phyloP scores from a whole-genome alignment of 2,888 invertebrate species.

The Heterodera filipjevi region DNA sequence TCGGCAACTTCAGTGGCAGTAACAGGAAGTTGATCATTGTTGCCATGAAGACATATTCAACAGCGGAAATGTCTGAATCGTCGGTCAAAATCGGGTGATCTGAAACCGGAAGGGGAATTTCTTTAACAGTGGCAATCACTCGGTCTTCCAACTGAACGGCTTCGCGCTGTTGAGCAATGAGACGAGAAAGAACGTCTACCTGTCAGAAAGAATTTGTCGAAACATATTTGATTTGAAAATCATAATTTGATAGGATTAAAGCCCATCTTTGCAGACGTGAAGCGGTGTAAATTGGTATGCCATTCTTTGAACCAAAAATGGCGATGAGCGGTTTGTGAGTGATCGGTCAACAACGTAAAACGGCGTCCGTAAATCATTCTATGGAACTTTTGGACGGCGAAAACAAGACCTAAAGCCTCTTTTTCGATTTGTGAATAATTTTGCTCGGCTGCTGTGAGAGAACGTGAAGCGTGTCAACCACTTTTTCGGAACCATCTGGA shows the following conservation, averaged over 20 bases:
- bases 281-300: too few species aligned
- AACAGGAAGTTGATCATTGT: conserved; percentile 18
- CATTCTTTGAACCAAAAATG: conserved; percentile 47
- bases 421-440: conserved; percentile 54
- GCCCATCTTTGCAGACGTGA: conserved; percentile 60
- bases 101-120: background rate
- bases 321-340: conserved; percentile 64
- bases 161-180: background rate
- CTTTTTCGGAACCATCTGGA: conserved; percentile 54
- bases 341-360: conserved; percentile 63
- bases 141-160: background rate
- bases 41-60: conserved; percentile 6
- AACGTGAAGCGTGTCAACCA: conserved; percentile 41
- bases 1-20: conserved; percentile 13
- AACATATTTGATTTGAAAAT: conserved; percentile 61
- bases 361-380: conserved; percentile 66
- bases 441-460: conserved; percentile 41
- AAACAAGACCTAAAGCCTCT: conserved; percentile 66
- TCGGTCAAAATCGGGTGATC: background rate
- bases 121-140: background rate
- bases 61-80: background rate
- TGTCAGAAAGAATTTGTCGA: conserved; percentile 59
- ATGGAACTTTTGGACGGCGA: conserved; percentile 66
- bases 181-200: conserved; percentile 54
- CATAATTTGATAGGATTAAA: conserved; percentile 61